Conservation (phyloP, 2,888 invertebrate genomes). For the Drosophila bunnanda region DNA sequence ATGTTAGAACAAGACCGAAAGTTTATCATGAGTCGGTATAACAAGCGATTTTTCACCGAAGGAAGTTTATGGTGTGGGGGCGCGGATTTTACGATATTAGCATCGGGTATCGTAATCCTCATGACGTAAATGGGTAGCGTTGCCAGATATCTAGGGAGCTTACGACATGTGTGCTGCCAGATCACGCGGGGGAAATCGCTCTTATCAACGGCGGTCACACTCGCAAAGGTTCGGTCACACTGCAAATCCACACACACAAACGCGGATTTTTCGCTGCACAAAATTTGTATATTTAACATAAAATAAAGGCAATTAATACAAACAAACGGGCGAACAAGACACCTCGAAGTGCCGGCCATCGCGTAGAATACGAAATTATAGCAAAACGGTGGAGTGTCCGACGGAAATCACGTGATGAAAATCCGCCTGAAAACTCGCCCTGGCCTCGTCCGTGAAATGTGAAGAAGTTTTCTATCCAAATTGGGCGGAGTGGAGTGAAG, state of each 20-base stretch:
- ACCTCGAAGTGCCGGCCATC: slow-evolving; percentile 44
- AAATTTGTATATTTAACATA: slow-evolving; percentile 60
- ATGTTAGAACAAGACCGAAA: slow-evolving; percentile 37
- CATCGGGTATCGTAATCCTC: too few relatives aligned
- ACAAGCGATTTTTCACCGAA: background rate
- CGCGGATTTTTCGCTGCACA: slow-evolving; percentile 63
- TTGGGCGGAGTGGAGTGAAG: slow-evolving; percentile 47
- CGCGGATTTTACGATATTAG: too few relatives aligned
- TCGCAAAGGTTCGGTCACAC: background rate
- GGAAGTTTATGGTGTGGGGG: background rate
- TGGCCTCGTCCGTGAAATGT: slow-evolving; percentile 47
- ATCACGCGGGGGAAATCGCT: too few relatives aligned
- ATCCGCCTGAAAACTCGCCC: slow-evolving; percentile 57
- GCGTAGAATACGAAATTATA: slow-evolving; percentile 34
- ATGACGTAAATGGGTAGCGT: too few relatives aligned
- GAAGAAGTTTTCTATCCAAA: slow-evolving; percentile 61
- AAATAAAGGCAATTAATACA: slow-evolving; percentile 59
- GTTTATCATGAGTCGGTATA: background rate
- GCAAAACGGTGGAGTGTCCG: slow-evolving; percentile 2
- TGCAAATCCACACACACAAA: slow-evolving; percentile 42
- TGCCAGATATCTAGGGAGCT: too few relatives aligned
- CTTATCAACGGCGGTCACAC: too few relatives aligned
- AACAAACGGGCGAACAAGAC: slow-evolving; percentile 36
- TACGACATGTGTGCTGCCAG: too few relatives aligned
- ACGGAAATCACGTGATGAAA: slow-evolving; percentile 77